These are phyloP conservation scores for Lepilemur septentrionalis DNA, from an alignment of 2,797 vertebrate genomes.

Conservation along the genomic window DNA sequence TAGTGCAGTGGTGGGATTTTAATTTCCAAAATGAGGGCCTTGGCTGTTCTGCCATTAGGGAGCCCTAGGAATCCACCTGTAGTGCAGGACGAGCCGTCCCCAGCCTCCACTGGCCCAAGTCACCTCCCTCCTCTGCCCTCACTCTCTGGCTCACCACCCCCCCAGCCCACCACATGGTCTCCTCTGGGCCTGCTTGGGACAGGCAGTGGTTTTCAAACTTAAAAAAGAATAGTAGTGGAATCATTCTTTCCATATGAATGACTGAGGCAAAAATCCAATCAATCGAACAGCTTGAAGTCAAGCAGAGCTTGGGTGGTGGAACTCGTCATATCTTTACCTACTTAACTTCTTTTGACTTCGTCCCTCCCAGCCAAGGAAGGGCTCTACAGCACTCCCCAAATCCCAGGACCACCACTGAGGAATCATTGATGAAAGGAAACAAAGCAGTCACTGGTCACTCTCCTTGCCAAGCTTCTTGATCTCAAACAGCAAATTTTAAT, in stretches of 20 bases:
- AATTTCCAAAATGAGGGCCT: background rate
- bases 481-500: background rate
- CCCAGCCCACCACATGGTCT: background rate
- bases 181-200: background rate
- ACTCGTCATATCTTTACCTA: background rate
- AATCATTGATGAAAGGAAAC: background rate
- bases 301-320: background rate
- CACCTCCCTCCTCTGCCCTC: too few species aligned
- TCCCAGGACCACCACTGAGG: background rate
- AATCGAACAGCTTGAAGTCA: background rate
- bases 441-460: background rate
- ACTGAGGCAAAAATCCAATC: background rate
- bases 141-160: background rate
- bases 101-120: background rate
- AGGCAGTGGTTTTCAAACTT: background rate
- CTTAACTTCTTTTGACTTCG: background rate
- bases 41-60: background rate
- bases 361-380: background rate
- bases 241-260: background rate
- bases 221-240: background rate
- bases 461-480: background rate
- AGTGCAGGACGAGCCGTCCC: background rate
- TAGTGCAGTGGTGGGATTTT: background rate
- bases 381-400: background rate
- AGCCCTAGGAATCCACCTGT: accelerated